Percentiles rank a stretch among this genome's conserved stretches.
phyloP scores from a whole-genome alignment of 2,888 invertebrate species.

The Drosophila acutilabella region DNA sequence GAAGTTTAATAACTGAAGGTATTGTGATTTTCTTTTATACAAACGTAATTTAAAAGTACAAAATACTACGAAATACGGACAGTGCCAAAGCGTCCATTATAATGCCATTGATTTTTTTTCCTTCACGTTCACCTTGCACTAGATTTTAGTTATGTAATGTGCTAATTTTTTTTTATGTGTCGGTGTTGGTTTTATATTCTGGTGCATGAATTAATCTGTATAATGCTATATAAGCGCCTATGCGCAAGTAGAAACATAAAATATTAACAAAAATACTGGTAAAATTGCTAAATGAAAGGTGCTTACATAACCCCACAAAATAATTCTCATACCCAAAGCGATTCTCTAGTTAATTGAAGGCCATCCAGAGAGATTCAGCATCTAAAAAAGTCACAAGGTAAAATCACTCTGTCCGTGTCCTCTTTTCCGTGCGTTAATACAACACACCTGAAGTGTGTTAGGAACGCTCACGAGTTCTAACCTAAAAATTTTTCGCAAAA shows the following conservation, averaged over 20 bases:
- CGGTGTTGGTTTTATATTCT: constrained; percentile 57
- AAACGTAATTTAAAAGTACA: constrained; percentile 17
- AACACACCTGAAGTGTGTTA: constrained; percentile 29
- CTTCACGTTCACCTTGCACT: constrained; percentile 72
- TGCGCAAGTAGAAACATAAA: constrained; percentile 12
- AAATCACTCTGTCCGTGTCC: constrained; percentile 34
- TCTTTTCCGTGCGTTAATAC: constrained; percentile 23
- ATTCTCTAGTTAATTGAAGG: constrained; percentile 15
- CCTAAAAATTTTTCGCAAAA: constrained; percentile 54
- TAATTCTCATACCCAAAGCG: constrained; percentile 21
- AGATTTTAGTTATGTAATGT: constrained; percentile 78
- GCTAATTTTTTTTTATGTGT: constrained; percentile 64
- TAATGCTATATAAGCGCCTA: background rate
- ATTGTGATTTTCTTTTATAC: constrained; percentile 69
- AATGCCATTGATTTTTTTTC: constrained; percentile 76
- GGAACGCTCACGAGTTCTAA: constrained; percentile 59
- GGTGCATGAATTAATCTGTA: constrained; percentile 29
- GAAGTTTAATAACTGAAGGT: constrained; percentile 82
- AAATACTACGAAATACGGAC: constrained; percentile 28
- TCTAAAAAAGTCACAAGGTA: constrained; percentile 51
- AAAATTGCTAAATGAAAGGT: constrained; percentile 25
- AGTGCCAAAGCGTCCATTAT: constrained; percentile 47
- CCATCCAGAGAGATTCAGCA: constrained; percentile 7
- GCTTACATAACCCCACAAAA: constrained; percentile 70
- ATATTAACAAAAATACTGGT: constrained; percentile 3